phyloP scores from a whole-genome alignment of 2,797 vertebrate species.

The Octomys mimax region DNA sequence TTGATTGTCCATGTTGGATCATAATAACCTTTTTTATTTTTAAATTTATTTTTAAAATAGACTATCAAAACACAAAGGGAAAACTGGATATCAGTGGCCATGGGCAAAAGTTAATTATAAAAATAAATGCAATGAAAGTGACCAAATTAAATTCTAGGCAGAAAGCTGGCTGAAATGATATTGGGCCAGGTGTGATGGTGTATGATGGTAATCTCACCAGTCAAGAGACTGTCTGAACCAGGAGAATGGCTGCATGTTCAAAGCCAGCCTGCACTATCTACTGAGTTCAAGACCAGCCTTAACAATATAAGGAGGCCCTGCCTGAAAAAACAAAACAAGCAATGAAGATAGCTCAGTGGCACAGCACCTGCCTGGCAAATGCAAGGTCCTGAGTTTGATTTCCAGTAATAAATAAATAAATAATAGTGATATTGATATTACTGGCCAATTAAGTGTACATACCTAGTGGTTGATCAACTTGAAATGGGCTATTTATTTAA shows the following conservation, averaged over 20 bases:
- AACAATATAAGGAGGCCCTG: neutral
- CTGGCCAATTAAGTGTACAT: neutral
- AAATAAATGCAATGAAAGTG: constrained; percentile 36
- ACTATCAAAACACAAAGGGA: constrained; percentile 7
- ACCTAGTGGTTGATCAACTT: neutral
- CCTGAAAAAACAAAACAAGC: neutral
- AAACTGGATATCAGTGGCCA: neutral
- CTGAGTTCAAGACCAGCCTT: neutral
- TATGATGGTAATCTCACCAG: neutral
- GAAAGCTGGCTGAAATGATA: neutral
- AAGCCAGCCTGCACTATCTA: neutral
- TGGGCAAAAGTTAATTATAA: neutral
- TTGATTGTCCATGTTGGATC: neutral
- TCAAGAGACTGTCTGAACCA: neutral
- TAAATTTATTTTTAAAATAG: neutral
- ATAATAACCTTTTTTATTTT: neutral
- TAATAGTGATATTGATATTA: neutral
- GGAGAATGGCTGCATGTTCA: neutral
- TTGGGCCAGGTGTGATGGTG: neutral
- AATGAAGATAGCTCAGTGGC: no score
- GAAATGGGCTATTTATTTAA: neutral
- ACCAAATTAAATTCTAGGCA: neutral
- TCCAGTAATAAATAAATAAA: no score
- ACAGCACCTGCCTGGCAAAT: no score
- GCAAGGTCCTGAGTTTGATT: no score